phyloP scores from a whole-genome alignment of 2,888 invertebrate species.

The Hirtodrosophila alboralis region DNA sequence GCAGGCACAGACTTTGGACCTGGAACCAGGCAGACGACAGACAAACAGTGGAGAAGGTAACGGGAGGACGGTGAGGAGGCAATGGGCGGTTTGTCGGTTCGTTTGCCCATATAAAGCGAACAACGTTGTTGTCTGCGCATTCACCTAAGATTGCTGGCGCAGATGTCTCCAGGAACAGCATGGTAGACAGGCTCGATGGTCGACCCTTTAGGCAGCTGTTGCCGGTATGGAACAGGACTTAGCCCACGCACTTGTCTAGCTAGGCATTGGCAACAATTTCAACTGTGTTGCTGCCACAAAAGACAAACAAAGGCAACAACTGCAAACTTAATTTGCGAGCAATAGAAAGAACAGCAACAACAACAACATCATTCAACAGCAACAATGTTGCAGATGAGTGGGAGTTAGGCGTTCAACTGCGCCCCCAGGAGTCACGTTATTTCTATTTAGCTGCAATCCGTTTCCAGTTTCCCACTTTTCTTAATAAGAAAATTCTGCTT shows the following conservation, averaged over 20 bases:
- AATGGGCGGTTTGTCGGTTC: conserved; percentile 51
- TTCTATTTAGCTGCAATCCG: neutral
- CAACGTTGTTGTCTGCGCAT: conserved; percentile 40
- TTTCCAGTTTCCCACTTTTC: conserved; percentile 12
- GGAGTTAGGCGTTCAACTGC: conserved; percentile 33
- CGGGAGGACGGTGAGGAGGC: conserved; percentile 3
- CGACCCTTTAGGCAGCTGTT: conserved; percentile 62
- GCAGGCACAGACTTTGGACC: conserved; percentile 14
- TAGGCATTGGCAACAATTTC: conserved; percentile 32
- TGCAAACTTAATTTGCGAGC: conserved; percentile 63
- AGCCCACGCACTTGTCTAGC: conserved; percentile 74
- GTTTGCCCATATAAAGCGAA: conserved; percentile 69
- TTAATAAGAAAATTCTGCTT: conserved; percentile 20
- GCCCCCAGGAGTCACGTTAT: neutral
- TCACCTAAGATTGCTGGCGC: conserved; percentile 59
- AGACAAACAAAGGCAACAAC: conserved; percentile 51
- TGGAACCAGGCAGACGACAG: neutral
- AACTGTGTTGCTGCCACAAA: conserved; percentile 15
- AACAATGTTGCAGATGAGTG: conserved; percentile 46
- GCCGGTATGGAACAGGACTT: neutral
- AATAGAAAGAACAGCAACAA: conserved; percentile 13
- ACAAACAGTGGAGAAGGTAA: neutral
- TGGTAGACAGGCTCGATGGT: conserved; percentile 15
- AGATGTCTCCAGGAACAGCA: conserved; percentile 62
- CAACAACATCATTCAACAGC: conserved; percentile 19